These are phyloP conservation scores for Dipodomys merriami DNA, from an alignment of 2,113 vertebrate genomes.

Conservation along the genomic window DNA sequence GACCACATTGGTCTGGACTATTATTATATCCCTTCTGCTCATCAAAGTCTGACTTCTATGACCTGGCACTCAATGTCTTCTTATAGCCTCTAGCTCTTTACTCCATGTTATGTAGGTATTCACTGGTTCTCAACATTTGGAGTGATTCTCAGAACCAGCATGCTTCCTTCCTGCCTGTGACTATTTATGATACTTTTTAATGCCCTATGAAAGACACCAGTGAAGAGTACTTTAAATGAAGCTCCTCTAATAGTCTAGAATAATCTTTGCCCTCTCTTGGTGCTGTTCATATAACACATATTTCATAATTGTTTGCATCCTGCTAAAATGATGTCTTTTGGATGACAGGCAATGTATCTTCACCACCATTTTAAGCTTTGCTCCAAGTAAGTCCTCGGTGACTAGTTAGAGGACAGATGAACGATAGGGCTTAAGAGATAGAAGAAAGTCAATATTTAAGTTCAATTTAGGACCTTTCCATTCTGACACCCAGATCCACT, in stretches of 20 bases:
- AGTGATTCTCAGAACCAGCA: background rate
- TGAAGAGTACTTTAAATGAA: slow-evolving; percentile 10
- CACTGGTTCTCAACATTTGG: background rate
- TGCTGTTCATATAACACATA: background rate
- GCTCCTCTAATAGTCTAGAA: background rate
- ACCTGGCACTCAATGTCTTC: background rate
- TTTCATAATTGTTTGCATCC: background rate
- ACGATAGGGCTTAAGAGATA: background rate
- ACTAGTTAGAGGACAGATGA: slow-evolving; percentile 41
- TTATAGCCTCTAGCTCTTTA: background rate
- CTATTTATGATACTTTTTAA: background rate
- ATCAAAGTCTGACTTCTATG: background rate
- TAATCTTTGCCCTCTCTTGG: slow-evolving; percentile 6
- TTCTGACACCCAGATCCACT: slow-evolving; percentile 55
- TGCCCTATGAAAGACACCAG: background rate
- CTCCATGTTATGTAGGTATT: background rate
- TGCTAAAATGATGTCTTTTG: background rate
- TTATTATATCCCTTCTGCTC: background rate
- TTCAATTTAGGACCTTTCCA: slow-evolving; percentile 47
- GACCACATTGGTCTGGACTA: too few species aligned
- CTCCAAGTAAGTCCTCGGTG: background rate
- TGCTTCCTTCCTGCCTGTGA: background rate
- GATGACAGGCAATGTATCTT: background rate
- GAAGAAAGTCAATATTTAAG: slow-evolving; percentile 55
- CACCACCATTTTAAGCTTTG: background rate